Percentiles rank a stretch among this genome's conserved stretches.
Evolutionary conservation across 2,797 vertebrate genomes (phyloP).

Genomic region (Streptopelia turtur): DNA sequence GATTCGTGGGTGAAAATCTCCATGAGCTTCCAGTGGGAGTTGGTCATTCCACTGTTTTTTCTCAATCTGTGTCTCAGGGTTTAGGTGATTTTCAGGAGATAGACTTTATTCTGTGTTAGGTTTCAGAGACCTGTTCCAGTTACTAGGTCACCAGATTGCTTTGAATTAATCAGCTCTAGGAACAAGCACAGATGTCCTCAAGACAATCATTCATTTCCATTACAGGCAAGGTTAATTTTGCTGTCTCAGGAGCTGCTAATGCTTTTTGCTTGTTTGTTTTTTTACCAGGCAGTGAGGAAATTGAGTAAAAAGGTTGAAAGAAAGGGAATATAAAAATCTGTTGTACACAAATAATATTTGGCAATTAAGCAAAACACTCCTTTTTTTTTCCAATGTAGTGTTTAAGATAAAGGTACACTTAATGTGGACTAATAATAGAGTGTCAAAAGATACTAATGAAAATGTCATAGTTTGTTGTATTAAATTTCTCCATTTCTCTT

Average conservation of each 20-base stretch:
- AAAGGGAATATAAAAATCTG: background rate
- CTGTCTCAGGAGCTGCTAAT: background rate
- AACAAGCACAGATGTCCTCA: background rate
- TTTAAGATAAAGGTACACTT: background rate
- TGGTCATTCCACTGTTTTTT: background rate
- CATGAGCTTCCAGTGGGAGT: background rate
- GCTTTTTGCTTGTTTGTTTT: background rate
- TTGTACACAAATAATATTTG: background rate
- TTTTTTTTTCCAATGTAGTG: background rate
- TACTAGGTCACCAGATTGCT: background rate
- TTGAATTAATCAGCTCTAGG: background rate
- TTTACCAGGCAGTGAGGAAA: background rate
- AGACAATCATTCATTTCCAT: background rate
- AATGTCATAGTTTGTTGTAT: background rate
- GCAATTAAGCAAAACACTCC: rapidly evolving
- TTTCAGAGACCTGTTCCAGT: background rate
- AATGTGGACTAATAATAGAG: background rate
- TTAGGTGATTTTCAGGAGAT: rapidly evolving
- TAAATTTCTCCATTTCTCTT: background rate
- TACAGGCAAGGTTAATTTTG: background rate
- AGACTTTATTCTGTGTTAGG: background rate
- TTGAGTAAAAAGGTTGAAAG: background rate
- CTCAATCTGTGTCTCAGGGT: background rate
- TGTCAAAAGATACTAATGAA: background rate
- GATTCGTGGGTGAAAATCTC: background rate